phyloP scores from a whole-genome alignment of 2,113 vertebrate genomes.

The Eretmochelys imbricata region DNA sequence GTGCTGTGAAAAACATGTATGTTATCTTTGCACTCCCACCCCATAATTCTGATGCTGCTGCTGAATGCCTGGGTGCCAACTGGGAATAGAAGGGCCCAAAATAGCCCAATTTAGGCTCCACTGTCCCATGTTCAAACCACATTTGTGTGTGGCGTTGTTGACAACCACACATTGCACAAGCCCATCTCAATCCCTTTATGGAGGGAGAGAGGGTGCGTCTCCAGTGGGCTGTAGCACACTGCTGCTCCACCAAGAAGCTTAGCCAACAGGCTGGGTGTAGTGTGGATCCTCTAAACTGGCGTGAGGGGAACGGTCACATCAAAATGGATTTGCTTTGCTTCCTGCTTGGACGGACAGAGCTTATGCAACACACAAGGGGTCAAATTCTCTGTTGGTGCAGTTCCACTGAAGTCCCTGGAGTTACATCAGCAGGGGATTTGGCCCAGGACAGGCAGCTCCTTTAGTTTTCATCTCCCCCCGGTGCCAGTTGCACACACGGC shows the following conservation, averaged over 20 bases:
- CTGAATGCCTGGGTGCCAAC: not conserved
- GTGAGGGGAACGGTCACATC: not conserved
- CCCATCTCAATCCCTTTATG: not conserved
- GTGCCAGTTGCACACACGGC: not conserved
- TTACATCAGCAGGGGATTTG: not conserved
- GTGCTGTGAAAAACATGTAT: not conserved
- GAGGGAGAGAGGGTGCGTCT: not conserved
- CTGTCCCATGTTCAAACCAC: not conserved
- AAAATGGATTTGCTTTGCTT: not conserved
- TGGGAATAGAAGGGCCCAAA: not conserved
- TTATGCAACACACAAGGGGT: not conserved
- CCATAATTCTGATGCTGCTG: not conserved
- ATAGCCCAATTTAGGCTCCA: not conserved
- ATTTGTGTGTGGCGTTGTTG: not conserved
- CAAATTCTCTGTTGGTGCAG: not conserved
- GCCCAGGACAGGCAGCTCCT: too few species aligned
- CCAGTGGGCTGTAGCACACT: not conserved
- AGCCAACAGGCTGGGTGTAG: not conserved
- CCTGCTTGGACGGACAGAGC: not conserved
- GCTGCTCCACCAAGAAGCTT: not conserved
- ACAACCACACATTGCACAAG: not conserved
- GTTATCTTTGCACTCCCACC: not conserved
- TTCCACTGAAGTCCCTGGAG: not conserved
- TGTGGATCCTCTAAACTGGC: not conserved
- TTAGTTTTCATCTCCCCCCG: not conserved